These are phyloP conservation scores for Temnothorax ravouxi DNA, from an alignment of 2,888 invertebrate genomes.

Conservation along the genomic window DNA sequence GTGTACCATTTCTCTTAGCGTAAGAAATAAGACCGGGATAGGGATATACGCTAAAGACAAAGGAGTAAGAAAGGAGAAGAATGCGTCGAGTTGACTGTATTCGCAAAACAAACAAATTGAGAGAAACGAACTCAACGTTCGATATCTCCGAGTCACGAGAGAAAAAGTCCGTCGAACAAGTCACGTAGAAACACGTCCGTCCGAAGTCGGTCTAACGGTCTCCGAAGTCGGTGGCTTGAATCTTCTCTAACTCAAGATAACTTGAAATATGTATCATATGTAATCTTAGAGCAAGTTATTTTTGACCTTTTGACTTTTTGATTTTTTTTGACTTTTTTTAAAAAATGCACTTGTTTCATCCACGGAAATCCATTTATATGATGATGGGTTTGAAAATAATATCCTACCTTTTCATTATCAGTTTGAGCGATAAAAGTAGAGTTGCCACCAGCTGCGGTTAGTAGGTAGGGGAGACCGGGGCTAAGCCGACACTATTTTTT, in stretches of 20 bases:
- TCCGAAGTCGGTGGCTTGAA: conserved; percentile 13
- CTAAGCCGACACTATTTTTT: too few species aligned
- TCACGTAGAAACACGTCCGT: conserved; percentile 43
- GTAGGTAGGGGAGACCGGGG: too few species aligned
- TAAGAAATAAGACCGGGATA: conserved; percentile 22
- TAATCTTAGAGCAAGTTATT: conserved; percentile 5
- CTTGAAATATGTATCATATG: neutral
- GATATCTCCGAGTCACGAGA: conserved; percentile 17
- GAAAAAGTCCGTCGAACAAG: conserved; percentile 36
- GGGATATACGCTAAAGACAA: conserved; percentile 26
- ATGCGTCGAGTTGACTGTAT: conserved; percentile 23
- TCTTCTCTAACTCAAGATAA: neutral
- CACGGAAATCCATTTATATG: too few species aligned
- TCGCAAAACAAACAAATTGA: conserved; percentile 31
- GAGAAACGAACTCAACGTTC: conserved; percentile 28
- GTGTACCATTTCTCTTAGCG: conserved; percentile 7
- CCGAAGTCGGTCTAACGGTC: conserved; percentile 11
- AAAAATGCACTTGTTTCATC: too few species aligned
- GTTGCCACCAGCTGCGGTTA: too few species aligned
- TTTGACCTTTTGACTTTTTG: neutral
- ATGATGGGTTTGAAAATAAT: too few species aligned
- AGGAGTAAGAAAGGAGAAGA: conserved; percentile 9
- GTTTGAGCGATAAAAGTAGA: too few species aligned
- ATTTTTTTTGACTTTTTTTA: too few species aligned
- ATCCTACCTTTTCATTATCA: too few species aligned